Conservation (phyloP, 2,113 vertebrate species). For the Phasianus colchicus region DNA sequence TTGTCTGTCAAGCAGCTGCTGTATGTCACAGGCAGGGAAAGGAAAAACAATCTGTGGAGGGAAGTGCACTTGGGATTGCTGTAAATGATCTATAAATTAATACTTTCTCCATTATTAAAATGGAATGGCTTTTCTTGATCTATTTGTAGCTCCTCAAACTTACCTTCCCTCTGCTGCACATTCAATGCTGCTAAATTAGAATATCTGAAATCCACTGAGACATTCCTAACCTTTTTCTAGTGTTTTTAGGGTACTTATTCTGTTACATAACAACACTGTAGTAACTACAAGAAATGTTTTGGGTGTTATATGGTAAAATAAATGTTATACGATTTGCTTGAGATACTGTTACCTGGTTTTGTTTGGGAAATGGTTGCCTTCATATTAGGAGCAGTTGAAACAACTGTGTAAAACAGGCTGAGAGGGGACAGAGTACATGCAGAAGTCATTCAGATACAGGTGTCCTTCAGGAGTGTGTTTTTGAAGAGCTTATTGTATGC, state of each 20-base stretch:
- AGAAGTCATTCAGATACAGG: not conserved
- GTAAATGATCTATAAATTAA: not conserved
- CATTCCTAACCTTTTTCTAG: not conserved
- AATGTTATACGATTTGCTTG: not conserved
- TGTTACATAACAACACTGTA: not conserved
- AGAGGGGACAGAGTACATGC: not conserved
- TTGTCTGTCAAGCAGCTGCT: conserved; percentile 6
- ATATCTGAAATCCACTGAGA: not conserved
- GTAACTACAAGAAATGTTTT: too few species aligned
- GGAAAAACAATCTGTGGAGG: not conserved
- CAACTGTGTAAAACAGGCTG: too few species aligned
- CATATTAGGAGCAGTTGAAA: too few species aligned
- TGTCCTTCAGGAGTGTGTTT: not conserved
- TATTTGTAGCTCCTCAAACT: not conserved
- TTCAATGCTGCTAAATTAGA: not conserved
- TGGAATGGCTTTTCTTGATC: fast-evolving
- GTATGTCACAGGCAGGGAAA: not conserved
- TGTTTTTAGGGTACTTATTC: not conserved
- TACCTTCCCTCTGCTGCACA: not conserved
- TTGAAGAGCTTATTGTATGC: not conserved
- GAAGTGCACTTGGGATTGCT: not conserved
- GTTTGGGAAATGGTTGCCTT: too few species aligned
- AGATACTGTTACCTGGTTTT: not conserved
- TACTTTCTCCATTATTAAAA: not conserved
- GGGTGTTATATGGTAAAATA: too few species aligned